Conservation (phyloP, 2,888 invertebrate genomes). For the Tuta absoluta region DNA sequence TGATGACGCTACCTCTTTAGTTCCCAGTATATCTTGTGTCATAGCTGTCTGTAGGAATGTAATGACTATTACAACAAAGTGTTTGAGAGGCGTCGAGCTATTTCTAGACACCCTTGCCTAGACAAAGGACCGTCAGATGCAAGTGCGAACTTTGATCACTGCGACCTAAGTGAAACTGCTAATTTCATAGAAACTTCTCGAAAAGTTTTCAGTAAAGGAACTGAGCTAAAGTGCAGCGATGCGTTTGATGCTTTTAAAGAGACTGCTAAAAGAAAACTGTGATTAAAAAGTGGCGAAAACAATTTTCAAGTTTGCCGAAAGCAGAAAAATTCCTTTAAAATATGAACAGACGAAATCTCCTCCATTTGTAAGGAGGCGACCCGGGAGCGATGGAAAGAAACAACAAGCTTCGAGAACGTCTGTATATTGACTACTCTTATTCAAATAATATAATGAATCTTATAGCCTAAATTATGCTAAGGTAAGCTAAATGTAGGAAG, state of each 20-base stretch:
- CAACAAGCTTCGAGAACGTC: too few species aligned
- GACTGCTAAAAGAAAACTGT: neutral
- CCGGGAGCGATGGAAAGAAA: too few species aligned
- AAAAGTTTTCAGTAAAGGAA: conserved; percentile 8
- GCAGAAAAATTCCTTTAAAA: too few species aligned
- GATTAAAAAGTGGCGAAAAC: neutral
- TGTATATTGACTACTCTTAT: too few species aligned
- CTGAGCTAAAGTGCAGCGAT: neutral
- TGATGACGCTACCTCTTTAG: neutral
- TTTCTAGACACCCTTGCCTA: neutral
- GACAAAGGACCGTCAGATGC: conserved; percentile 19
- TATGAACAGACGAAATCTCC: too few species aligned
- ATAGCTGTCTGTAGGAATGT: neutral
- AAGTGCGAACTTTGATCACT: conserved; percentile 16
- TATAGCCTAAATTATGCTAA: too few species aligned
- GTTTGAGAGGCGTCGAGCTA: conserved; percentile 2
- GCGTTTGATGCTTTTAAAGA: conserved; percentile 3
- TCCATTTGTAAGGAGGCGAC: too few species aligned
- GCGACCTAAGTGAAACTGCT: conserved; percentile 20
- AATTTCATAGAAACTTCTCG: conserved; percentile 21
- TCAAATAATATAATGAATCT: too few species aligned
- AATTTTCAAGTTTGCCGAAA: neutral
- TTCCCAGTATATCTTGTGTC: neutral
- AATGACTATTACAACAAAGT: conserved; percentile 17
- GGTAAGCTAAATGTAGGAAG: too few species aligned